Evolutionary conservation across 2,113 vertebrate species (phyloP), one percentile per base, ranked within the genome.

Genomic region (Nipponia nippon): DNA sequence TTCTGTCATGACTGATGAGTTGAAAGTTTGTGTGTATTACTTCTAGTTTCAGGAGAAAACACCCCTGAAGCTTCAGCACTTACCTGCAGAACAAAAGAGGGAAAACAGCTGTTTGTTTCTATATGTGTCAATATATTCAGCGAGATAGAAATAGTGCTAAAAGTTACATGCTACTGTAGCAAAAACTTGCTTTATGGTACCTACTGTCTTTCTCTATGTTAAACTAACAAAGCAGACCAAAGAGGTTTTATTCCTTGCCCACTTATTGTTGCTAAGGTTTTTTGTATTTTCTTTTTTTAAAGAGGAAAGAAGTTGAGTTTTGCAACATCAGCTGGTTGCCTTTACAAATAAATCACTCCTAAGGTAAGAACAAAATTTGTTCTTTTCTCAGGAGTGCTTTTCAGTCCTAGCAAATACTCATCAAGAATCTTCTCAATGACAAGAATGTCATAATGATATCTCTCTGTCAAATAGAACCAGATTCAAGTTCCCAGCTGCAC

Each of bases 341-440:
- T 98, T 98, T 98, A 97, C 97, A 98, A 97, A 97, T 96, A 97
- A 98, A 97, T 98, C 98, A 98, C 97, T 98, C 94, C 97, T 96
- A 97, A 98, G 94, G 96, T 98, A 98, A 98, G 98, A 98, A 88
- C 91, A 93, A 96, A 98, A 97, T 97, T 95, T 96, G 87, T 98
- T 98, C 85, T 94, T 97, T 97, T 97, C 98, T 98, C 96, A 89
- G 22, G 97, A 98, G 98, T 93, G 94, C 97, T 98, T 97, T 96
- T 93, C 92, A 97, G 96, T 97, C 97, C 97, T 97, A 97, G 97
- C 96, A 97, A 98, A 98, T 97, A 97, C 78, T 96, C 96, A 96
- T 98, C 96, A 98, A 96, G 96, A 90, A 95, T 92, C 71, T 84
- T 69, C 90, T 97, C 79, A 94, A 92, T 97, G 98, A 98, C 91